Base-by-base conservation (phyloP, 2,113 vertebrate species). In the Talpa occidentalis region DNA sequence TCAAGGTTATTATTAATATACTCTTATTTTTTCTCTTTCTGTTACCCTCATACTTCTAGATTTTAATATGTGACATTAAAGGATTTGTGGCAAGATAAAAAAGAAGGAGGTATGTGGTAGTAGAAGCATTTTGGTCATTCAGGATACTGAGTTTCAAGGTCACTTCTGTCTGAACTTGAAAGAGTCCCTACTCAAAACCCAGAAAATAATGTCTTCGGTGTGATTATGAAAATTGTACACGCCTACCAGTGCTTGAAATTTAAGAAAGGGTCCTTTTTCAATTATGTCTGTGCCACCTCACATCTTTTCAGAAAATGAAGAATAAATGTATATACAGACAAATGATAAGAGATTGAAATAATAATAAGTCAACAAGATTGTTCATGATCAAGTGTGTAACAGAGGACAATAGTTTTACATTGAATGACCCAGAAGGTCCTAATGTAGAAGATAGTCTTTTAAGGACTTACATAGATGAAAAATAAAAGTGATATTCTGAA, bases 21-120 rank as follows among this genome's bases (percentile, higher is more conserved):
- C 4, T 93, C 72, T 60, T 40, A 64, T 79, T 81, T 93, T 74
- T 93, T 74, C 42, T 81, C 37, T 89, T 90, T 80, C 32, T 21
- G 47, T 67, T 89, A 69, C 42, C 35, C 16, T 9, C 10, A 14
- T 30, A 12, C 0, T 37, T 79, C 37, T 0, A 52, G 1, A 3
- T 90, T 74, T 93, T 80, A 47, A n/a, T 70, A n/a, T 80, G n/a
- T 44, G 14, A 26, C 1, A 3, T 80, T 70, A 86, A 91, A 88
- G 21, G 4, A 74, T 69, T 70, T 78, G 30, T 91, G 49, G 35
- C 73, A 81, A 79, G 24, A 56, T 56, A 56, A 73, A 9, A 56
- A 24, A 91, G 26, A 30, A 11, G 69, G 30, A 49, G 67, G 8
- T 40, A 7, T n/a, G 6, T 79, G 56, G 19, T 64, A 64, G 11